Evolutionary conservation across 2,888 invertebrate species (phyloP).

Genomic region (Atrina japonica): DNA sequence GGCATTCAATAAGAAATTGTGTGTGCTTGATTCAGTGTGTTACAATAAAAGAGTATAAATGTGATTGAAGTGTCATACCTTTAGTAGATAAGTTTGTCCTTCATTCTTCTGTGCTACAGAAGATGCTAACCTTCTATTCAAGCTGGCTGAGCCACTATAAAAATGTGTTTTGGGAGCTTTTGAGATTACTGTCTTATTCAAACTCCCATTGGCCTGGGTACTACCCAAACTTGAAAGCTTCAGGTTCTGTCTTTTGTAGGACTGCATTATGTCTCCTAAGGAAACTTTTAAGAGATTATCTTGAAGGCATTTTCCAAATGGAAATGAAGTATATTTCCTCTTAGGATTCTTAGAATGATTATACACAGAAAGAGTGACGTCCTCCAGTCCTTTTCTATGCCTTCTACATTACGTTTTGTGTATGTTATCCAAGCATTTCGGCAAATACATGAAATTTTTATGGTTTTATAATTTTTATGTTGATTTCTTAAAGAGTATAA

Average conservation of each 20-base stretch:
- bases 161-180: conserved; percentile 20
- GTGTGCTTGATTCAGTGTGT: neutral
- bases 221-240: conserved; percentile 19
- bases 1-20: neutral
- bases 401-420: conserved; percentile 8
- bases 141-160: conserved; percentile 22
- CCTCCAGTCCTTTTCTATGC: conserved; percentile 17
- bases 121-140: conserved; percentile 17
- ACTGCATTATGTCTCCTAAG: neutral
- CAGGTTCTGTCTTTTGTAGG: conserved; percentile 3
- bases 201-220: conserved; percentile 23
- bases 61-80: too few relatives aligned
- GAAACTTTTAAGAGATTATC: conserved; percentile 6
- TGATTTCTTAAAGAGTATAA: conserved; percentile 12
- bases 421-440: conserved; percentile 11
- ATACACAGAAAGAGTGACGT: conserved; percentile 22
- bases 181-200: conserved; percentile 29
- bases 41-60: neutral
- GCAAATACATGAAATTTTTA: conserved; percentile 13
- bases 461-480: conserved; percentile 12
- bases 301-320: conserved; percentile 6
- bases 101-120: conserved; percentile 25
- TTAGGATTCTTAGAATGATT: neutral
- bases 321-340: neutral
- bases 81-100: conserved; percentile 15